Percentiles rank a stretch among this genome's conserved stretches.
phyloP scores from a whole-genome alignment of 2,113 vertebrate species.

The Laterallus jamaicensis region DNA sequence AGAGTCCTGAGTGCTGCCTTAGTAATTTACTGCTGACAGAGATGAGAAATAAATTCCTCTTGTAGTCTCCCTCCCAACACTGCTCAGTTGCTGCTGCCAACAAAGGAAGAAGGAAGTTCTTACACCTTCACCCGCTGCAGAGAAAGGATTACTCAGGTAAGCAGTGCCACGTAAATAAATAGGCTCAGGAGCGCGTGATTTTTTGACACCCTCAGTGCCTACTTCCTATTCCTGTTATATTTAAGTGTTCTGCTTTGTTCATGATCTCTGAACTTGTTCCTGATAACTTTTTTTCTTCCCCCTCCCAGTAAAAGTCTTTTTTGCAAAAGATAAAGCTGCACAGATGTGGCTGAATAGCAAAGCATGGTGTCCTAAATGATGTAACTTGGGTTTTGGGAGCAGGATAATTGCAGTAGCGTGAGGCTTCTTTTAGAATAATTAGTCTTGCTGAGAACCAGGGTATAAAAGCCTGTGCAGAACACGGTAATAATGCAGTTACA shows the following conservation, averaged over 20 bases:
- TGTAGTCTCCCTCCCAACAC: not conserved
- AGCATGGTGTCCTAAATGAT: slow-evolving; percentile 55
- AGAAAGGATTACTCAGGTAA: not conserved
- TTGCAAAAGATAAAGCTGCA: not conserved
- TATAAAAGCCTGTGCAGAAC: slow-evolving; percentile 44
- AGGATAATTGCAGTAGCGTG: slow-evolving; percentile 43
- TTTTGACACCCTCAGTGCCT: not conserved
- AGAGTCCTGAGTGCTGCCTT: not conserved
- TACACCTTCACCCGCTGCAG: not conserved
- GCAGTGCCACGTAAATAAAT: not conserved
- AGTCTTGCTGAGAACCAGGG: slow-evolving; percentile 46
- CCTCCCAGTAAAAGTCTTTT: not conserved
- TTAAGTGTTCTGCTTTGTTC: not conserved
- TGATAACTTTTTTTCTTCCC: not conserved
- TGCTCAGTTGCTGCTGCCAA: not conserved
- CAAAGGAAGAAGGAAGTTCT: not conserved
- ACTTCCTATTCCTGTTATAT: not conserved
- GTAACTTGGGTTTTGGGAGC: slow-evolving; percentile 59
- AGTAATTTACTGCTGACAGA: not conserved
- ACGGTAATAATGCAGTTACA: slow-evolving; percentile 44
- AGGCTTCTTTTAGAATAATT: slow-evolving; percentile 59
- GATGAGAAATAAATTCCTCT: not conserved
- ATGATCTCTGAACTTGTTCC: not conserved
- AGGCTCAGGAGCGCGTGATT: not conserved
- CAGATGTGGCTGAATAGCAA: not conserved